Base-by-base conservation (phyloP, 2,888 invertebrate genomes). In the Saturnia japonica region DNA sequence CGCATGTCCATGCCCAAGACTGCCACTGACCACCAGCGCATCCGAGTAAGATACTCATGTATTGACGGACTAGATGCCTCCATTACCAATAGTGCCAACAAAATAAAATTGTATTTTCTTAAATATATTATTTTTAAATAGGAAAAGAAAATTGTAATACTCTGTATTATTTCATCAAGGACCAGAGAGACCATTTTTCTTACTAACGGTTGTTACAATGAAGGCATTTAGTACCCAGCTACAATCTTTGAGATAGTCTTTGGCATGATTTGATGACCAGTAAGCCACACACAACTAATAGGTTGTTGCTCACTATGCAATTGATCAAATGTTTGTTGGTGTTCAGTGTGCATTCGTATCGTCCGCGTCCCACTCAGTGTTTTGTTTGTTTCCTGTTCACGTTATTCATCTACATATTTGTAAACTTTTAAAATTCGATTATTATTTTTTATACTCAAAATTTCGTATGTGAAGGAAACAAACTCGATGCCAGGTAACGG, bases 1-100 rank as follows among this genome's bases (percentile, higher is more conserved):
- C 96, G 96, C 95, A 96, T 97, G 96, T 96, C 96, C 95, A 96
- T 96, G 95, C 96, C 97, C 95, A 96, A 96, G 95, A 96, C 95
- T 95, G 96, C 96, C 95, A 96, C 96, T 95, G 96, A 96, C 93
- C 97, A 97, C 95, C 97, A 97, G 96, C 96, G 96, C 94, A 97
- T 97, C 95, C 96, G 97, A 96, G 98, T 98, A 97, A 98, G 97
- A 96, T 88, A 81, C 80, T 76, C 82, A 81, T 82, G 78, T 75
- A 78, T 76, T 75, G 76, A 75, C 74, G 76, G 78, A 78, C 83
- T 88, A 87, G 85, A 86, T 91, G 91, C 86, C 90, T 89, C 84
- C 88, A 88, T 87, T 87, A 74, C 75, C 14, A 60, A 28, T 14
- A 60, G 11, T 60, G 25, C 28, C 9, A 14, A 3, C 28, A 60